Conservation (phyloP, 1,140 invertebrate species). For the Drosophila nannoptera region DNA sequence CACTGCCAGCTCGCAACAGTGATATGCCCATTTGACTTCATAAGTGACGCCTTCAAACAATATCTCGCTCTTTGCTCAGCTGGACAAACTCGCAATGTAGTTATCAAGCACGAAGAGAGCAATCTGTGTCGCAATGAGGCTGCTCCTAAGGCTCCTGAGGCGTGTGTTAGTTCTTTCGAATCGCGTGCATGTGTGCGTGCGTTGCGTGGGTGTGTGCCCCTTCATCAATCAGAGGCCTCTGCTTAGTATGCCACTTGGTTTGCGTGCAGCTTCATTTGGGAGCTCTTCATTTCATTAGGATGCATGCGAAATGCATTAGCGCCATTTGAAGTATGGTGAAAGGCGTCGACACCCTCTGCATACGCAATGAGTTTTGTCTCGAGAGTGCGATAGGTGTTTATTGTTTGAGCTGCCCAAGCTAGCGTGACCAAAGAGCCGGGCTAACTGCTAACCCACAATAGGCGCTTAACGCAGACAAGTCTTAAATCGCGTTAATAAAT, state of each 20-base stretch:
- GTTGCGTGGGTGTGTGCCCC: not conserved
- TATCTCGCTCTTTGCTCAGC: too few species aligned
- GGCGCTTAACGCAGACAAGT: slow-evolving; percentile 35
- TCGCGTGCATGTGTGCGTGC: too few species aligned
- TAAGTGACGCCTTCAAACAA: not conserved
- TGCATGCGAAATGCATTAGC: slow-evolving; percentile 31
- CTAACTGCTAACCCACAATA: slow-evolving; percentile 68
- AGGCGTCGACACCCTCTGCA: slow-evolving; percentile 53
- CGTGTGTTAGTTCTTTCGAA: too few species aligned
- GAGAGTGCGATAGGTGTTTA: slow-evolving; percentile 3
- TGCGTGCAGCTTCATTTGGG: slow-evolving; percentile 12
- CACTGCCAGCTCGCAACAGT: not conserved
- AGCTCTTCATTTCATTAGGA: slow-evolving; percentile 19
- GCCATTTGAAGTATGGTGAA: slow-evolving; percentile 57
- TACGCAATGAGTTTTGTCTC: slow-evolving; percentile 53
- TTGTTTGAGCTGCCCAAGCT: slow-evolving; percentile 37
- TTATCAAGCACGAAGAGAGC: too few species aligned
- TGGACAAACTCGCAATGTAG: too few species aligned
- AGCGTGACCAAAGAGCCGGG: slow-evolving; percentile 63
- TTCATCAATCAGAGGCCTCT: not conserved
- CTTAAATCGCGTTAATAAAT: slow-evolving; percentile 66
- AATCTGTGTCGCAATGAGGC: too few species aligned
- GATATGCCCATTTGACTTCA: too few species aligned
- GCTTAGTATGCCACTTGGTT: not conserved
- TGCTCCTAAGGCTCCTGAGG: too few species aligned